Conservation (phyloP, 2,113 vertebrate genomes). For the human region GRCh38 chr9:118003501-118004000, state of each 20-base stretch:
- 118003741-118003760: background rate
- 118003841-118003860: background rate
- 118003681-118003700: background rate
- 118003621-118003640: background rate
- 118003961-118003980: background rate
- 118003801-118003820: background rate
- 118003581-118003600: background rate
- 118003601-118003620: background rate
- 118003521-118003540: background rate
- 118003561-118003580: no score
- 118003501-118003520: background rate
- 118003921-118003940: background rate
- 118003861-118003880: slow-evolving; percentile 44
- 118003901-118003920: background rate
- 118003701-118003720: background rate
- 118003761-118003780: background rate
- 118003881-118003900: background rate
- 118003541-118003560: background rate
- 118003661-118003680: background rate
- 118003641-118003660: background rate
- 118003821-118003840: background rate
- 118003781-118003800: background rate
- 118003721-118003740: background rate
- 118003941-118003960: background rate
- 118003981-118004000: slow-evolving; percentile 29